Conservation (phyloP, 2,113 vertebrate genomes). For the Melanostigma gelatinosum region DNA sequence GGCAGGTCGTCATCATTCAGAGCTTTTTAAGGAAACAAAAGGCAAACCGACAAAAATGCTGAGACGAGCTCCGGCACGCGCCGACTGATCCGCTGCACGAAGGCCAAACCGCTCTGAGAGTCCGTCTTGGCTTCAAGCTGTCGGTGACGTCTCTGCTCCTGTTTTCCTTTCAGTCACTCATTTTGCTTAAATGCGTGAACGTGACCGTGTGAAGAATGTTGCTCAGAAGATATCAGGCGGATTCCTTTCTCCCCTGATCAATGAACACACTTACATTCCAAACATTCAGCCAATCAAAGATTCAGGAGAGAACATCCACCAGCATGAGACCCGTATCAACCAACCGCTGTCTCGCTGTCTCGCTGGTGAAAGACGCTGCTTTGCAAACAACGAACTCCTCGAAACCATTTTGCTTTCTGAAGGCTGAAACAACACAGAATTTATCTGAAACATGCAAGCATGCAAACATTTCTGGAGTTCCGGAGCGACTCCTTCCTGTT, state of each 20-base stretch:
- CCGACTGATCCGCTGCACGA: slow-evolving; percentile 13
- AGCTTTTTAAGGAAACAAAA: slow-evolving; percentile 3
- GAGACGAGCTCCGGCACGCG: slow-evolving; percentile 17
- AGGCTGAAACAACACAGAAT: not conserved
- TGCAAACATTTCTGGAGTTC: slow-evolving; percentile 1
- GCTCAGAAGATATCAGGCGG: not conserved
- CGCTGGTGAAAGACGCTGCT: not conserved
- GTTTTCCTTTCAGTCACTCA: too few species aligned
- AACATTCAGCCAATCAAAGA: not conserved
- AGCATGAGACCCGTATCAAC: too few species aligned
- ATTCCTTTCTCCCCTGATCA: not conserved
- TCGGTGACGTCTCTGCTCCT: slow-evolving; percentile 2
- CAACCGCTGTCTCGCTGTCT: too few species aligned
- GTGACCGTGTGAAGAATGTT: not conserved
- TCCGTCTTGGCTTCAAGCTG: slow-evolving; percentile 20
- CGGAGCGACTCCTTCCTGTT: slow-evolving; percentile 5
- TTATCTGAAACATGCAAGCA: not conserved
- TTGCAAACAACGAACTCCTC: not conserved
- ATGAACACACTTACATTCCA: too few species aligned
- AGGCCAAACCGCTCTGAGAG: slow-evolving; percentile 33
- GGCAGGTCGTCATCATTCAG: not conserved
- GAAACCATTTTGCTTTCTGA: not conserved
- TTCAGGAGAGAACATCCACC: not conserved
- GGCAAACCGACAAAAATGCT: not conserved
- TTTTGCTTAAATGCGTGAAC: too few species aligned